These are phyloP conservation scores for Tor tambroides DNA, from an alignment of 2,113 vertebrate species.

Conservation along the genomic window DNA sequence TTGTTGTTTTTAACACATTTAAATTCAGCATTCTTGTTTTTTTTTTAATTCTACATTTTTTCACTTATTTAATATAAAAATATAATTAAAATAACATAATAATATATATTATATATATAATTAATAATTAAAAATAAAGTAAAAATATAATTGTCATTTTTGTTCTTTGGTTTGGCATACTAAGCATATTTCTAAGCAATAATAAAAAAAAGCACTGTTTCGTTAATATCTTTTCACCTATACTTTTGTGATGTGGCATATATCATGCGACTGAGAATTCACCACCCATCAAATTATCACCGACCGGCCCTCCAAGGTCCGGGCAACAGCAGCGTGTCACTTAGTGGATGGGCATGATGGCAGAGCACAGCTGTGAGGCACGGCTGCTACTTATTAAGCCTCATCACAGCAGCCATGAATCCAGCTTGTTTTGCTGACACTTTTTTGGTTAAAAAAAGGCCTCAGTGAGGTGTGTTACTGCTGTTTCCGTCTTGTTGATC, in stretches of 20 bases:
- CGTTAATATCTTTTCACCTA: not conserved
- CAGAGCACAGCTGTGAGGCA: not conserved
- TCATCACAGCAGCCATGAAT: not conserved
- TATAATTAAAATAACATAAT: no score
- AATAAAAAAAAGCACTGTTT: no score
- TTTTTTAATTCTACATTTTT: no score
- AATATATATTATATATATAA: no score
- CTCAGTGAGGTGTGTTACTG: not conserved
- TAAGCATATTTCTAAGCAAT: no score
- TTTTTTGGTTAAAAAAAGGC: not conserved
- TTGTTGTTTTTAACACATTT: not conserved
- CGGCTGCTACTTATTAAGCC: not conserved
- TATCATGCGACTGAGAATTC: not conserved
- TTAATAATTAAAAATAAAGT: no score
- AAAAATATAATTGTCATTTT: no score
- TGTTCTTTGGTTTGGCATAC: no score
- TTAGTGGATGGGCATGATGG: not conserved
- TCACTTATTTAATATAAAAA: no score
- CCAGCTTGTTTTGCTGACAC: conserved; percentile 12
- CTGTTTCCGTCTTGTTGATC: not conserved
- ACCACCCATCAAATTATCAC: not conserved
- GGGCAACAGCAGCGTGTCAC: not conserved
- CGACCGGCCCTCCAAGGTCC: not conserved
- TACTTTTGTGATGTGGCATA: not conserved
- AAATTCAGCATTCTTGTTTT: no score